These are phyloP conservation scores for Rhincodon typus DNA, from an alignment of 2,797 vertebrate species.

Conservation along the genomic window DNA sequence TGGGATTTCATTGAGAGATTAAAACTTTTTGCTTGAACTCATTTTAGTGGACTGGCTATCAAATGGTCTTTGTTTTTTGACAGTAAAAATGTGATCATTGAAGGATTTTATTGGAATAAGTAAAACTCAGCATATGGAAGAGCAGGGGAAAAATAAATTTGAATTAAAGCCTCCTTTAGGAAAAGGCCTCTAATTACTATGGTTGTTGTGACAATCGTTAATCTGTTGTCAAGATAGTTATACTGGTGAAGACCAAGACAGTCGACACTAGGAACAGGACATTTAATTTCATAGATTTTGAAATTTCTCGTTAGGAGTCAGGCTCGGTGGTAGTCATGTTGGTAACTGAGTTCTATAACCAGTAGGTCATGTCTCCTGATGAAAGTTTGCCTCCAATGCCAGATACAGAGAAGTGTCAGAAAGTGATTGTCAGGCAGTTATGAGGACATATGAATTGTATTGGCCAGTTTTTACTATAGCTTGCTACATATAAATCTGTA, in stretches of 20 bases:
- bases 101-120: not conserved
- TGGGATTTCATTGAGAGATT: not conserved
- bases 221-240: not conserved
- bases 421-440: not conserved
- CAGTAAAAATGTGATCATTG: not conserved
- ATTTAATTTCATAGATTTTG: not conserved
- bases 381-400: not conserved
- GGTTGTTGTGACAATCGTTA: not conserved
- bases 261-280: not conserved
- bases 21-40: not conserved
- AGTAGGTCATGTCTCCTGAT: not conserved
- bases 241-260: not conserved
- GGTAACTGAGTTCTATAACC: not conserved
- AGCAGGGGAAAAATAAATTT: not conserved
- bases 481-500: not conserved
- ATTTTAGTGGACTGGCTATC: too few species aligned
- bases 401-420: not conserved
- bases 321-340: not conserved
- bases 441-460: not conserved
- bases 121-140: not conserved
- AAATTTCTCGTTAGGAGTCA: not conserved
- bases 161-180: not conserved
- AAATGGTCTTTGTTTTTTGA: not conserved
- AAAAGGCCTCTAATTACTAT: not conserved
- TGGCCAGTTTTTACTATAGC: not conserved